phyloP scores from a whole-genome alignment of 2,888 invertebrate genomes.

The Lithophane ornitopus region DNA sequence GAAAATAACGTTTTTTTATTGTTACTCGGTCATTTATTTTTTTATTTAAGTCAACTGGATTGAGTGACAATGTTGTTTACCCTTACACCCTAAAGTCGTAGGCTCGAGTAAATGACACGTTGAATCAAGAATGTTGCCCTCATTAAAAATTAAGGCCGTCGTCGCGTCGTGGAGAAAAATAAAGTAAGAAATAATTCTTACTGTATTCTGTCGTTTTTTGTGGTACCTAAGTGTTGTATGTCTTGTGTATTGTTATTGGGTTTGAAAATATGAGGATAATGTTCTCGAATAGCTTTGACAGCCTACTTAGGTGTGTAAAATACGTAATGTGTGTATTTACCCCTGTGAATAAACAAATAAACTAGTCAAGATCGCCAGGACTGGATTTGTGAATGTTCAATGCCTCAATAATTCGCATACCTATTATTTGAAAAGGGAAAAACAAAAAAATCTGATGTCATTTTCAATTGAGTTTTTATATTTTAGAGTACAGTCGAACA shows the following conservation, averaged over 20 bases:
- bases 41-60: too few relatives aligned
- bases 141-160: conserved; percentile 17
- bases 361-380: too few relatives aligned
- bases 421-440: too few relatives aligned
- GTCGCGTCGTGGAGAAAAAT: neutral
- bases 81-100: too few relatives aligned
- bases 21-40: too few relatives aligned
- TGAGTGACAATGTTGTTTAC: too few relatives aligned
- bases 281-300: neutral
- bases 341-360: too few relatives aligned
- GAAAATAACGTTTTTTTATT: too few relatives aligned
- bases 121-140: conserved; percentile 2
- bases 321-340: neutral
- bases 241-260: neutral
- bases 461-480: neutral
- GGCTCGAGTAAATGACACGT: conserved; percentile 10
- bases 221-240: neutral
- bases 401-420: neutral
- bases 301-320: neutral
- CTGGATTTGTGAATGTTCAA: neutral
- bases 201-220: too few relatives aligned
- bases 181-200: too few relatives aligned
- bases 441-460: neutral
- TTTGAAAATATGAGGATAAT: neutral
- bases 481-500: too few relatives aligned